A percentile compares a stretch with the other conserved stretches of the same genome.
Evolutionary conservation across 1,140 invertebrate species (phyloP).

Genomic region (Pemphigus obesinymphae): DNA sequence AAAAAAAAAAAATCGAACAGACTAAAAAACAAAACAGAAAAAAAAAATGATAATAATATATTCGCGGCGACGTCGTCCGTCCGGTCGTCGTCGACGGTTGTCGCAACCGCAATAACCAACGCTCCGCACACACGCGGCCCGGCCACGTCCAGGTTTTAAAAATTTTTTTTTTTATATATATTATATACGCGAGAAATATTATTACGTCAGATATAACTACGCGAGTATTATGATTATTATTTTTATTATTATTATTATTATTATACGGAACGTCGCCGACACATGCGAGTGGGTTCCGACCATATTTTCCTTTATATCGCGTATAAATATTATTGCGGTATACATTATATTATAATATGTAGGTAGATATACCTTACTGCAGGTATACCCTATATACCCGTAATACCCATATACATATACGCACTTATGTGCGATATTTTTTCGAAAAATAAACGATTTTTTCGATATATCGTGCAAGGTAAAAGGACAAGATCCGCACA

Average conservation of each 20-base stretch:
- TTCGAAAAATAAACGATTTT: not conserved
- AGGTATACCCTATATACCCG: not conserved
- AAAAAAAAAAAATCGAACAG: not conserved
- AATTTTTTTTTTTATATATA: not conserved
- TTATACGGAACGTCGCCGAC: not conserved
- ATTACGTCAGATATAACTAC: not conserved
- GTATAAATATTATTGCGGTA: not conserved
- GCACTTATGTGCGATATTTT: not conserved
- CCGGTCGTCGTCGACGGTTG: not conserved
- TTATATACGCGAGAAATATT: constrained; percentile 11
- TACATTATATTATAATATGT: not conserved
- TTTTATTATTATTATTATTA: constrained; percentile 4
- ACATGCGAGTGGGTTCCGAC: not conserved
- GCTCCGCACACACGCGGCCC: not conserved
- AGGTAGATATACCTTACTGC: not conserved
- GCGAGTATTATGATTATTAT: not conserved
- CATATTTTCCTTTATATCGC: not conserved
- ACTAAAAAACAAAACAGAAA: too few species aligned
- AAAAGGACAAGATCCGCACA: too few species aligned
- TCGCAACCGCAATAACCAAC: not conserved
- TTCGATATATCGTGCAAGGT: not conserved
- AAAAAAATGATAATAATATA: not conserved
- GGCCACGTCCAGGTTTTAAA: not conserved
- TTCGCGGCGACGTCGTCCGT: not conserved
- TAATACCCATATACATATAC: too few species aligned